Base-by-base conservation (phyloP, 2,797 vertebrate genomes). In the Trematomus bernacchii region DNA sequence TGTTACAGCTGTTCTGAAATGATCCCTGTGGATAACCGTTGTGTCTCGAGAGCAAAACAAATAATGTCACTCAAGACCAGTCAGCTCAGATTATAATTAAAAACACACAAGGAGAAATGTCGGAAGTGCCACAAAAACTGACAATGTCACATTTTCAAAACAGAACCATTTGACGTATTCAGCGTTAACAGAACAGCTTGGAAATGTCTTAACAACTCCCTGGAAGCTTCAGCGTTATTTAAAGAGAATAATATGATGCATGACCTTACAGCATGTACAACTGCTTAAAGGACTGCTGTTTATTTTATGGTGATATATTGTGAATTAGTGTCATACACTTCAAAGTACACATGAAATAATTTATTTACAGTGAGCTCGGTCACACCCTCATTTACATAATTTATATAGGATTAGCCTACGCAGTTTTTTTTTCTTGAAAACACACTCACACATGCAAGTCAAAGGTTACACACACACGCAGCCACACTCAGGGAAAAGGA, bases 1-100 rank as follows among this genome's bases (percentile, higher is more conserved):
- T 95, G 94, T 96, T 96, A 95, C 93, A 93, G 95, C 94, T 93
- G 95, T 93, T 95, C 93, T 94, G 93, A 91, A 71, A 46, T 88
- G 91, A 94, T 96, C 88, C 82, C 79, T 12, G 83, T 19, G 65
- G 87, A 85, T 66, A 59, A 65, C n/a, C 11, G 14, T 23, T 53
- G 82, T 27, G 74, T 68, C 58, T 79, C 40, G 9, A 15, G 62
- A 76, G 73, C 33, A 77, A 87, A 83, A 83, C 66, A 76, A 85
- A 86, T 64, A 76, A 71, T 33, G 72, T 43, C 67, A 68, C 71
- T 54, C 33, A 65, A 57, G 66, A 76, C 62, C 68, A 55, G 61
- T 58, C 60, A 10, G 30, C 6, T 10, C 10, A 48, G 66, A 74
- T 71, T 71, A 72, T 74, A 70, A 71, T 80, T 69, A 71, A 47